Percentiles rank a stretch among this genome's conserved stretches.
Conservation (phyloP, 1,140 invertebrate genomes). For the Teleopsis dalmanni region DNA sequence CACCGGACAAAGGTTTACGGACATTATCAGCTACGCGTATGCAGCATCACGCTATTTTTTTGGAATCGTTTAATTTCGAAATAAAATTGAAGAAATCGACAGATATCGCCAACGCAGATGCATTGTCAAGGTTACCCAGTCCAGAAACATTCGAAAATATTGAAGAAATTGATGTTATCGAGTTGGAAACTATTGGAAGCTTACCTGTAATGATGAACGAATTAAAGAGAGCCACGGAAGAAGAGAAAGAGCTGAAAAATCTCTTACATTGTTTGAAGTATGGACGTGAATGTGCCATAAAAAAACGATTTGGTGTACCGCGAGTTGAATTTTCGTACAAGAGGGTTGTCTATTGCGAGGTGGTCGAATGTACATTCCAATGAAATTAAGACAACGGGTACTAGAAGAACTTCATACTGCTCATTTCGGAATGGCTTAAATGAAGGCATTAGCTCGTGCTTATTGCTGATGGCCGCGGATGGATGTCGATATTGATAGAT, state of each 20-base stretch:
- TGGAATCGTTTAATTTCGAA: conserved; percentile 19
- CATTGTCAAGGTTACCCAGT: conserved; percentile 21
- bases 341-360: conserved; percentile 18
- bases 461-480: conserved; percentile 44
- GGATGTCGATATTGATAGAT: conserved; percentile 38
- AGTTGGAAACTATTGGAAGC: background rate
- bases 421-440: too few relatives aligned
- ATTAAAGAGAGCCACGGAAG: background rate
- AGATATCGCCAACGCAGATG: conserved; percentile 22
- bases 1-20: conserved; percentile 23
- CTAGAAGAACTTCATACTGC: background rate
- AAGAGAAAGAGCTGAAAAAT: background rate
- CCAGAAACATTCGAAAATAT: background rate
- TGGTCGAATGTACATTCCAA: conserved; percentile 16
- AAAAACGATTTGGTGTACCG: conserved; percentile 3
- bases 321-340: conserved; percentile 11
- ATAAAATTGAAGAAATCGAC: conserved; percentile 18
- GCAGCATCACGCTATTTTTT: conserved; percentile 29
- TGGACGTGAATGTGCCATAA: background rate
- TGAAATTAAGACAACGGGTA: too few relatives aligned
- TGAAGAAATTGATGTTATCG: background rate
- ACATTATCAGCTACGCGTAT: conserved; percentile 23
- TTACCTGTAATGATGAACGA: background rate
- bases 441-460: too few relatives aligned
- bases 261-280: conserved; percentile 4